Evolutionary conservation across 2,113 vertebrate genomes (phyloP), one percentile per base, ranked within the genome.

Genomic region (Leptodactylus fuscus): DNA sequence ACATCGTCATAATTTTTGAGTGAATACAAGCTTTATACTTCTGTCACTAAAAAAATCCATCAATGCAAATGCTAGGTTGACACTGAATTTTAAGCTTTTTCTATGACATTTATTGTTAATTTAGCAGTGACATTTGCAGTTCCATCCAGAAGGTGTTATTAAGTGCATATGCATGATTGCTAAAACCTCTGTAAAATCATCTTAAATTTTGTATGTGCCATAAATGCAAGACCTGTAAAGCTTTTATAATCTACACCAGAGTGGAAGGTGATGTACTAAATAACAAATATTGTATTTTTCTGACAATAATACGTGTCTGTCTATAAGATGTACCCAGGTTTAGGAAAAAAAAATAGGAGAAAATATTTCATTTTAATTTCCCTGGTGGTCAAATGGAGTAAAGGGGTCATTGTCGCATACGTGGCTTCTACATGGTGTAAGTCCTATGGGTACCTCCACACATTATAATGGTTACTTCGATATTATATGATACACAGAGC

Each of bases 41-140:
- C 32, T 49, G n/a, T 46, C 71, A 49, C n/a, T 75, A 29, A 75
- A 49, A 9, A 4, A 29, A 44, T 29, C 27, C 44, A 75, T 76
- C 24, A 76, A 20, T 18, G 5, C 46, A 32, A 76, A 34, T 49
- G 15, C 5, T 76, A 29, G 18, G 24, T 18, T 49, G 15, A 48
- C 48, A 27, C 5, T 10, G 4, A 12, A 29, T 75, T 74, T 24
- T 24, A 48, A 24, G 15, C 7, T 77, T n/a, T 34, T 78, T 38
- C 20, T 24, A 34, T 58, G 49, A n/a, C 9, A 36, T 58, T 78
- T 78, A 36, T 55, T 55, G 49, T 20, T 58, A 78, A 55, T 55
- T 78, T 24, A 78, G 53, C 15, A n/a, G 49, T 55, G 49, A 58
- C 49, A 78, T 78, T 78, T 51, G 5, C 32, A 77, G 44, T 53